phyloP scores from a whole-genome alignment of 2,797 vertebrate species.

The Rhinatrema bivittatum region DNA sequence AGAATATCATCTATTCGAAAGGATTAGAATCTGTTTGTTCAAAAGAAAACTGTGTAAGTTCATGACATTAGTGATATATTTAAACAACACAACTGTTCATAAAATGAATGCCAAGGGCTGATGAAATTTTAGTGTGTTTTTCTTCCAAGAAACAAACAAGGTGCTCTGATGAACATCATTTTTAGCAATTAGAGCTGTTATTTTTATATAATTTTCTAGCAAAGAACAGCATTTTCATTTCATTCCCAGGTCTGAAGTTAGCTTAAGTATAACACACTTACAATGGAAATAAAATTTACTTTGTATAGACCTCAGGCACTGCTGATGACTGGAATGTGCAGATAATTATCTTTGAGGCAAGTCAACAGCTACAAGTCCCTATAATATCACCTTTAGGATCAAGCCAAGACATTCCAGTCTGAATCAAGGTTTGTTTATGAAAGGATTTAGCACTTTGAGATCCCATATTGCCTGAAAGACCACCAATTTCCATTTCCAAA shows the following conservation, averaged over 20 bases:
- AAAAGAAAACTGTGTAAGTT: no score
- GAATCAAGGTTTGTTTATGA: constrained; percentile 67
- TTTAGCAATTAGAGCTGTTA: constrained; percentile 7
- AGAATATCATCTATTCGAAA: no score
- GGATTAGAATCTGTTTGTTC: no score
- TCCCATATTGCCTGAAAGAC: constrained; percentile 57
- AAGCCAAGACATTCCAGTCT: constrained; percentile 69
- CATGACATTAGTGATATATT: no score
- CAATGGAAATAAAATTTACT: constrained; percentile 38
- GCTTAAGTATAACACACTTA: constrained; percentile 35
- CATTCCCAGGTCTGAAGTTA: constrained; percentile 18
- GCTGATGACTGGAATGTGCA: constrained; percentile 54
- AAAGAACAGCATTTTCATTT: constrained; percentile 16
- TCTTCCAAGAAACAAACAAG: not conserved
- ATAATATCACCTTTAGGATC: constrained; percentile 61
- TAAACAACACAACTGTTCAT: no score
- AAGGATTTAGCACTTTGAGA: constrained; percentile 67
- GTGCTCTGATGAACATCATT: not conserved
- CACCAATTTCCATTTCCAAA: constrained; percentile 63
- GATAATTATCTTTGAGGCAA: constrained; percentile 60
- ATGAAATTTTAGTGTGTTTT: not conserved
- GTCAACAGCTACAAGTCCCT: constrained; percentile 46
- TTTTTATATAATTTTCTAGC: constrained; percentile 11
- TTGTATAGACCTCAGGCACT: constrained; percentile 32
- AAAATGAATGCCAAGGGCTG: not conserved